Evolutionary conservation across 2,888 invertebrate species (phyloP).

Genomic region (Autographa pulchrina): DNA sequence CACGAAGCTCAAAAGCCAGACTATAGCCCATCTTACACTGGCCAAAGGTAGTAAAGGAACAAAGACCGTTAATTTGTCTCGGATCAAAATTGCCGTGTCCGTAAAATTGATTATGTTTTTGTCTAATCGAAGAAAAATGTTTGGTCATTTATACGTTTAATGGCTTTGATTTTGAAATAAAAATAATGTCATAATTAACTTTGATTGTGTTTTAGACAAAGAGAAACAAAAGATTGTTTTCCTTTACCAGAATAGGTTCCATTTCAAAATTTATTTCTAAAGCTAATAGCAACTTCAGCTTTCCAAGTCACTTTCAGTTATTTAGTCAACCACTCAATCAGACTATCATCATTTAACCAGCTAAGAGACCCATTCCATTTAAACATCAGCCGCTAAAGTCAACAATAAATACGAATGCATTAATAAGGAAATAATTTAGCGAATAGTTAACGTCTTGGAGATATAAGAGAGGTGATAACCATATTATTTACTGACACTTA

Average conservation of each 20-base stretch:
- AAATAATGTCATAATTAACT: conserved; percentile 35
- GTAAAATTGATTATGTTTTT: conserved; percentile 70
- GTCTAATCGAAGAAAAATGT: conserved; percentile 41
- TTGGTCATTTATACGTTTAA: conserved; percentile 15
- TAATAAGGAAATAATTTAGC: conserved; percentile 60
- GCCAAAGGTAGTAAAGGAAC: conserved; percentile 60
- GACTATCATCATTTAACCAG: no score
- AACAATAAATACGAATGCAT: conserved; percentile 24
- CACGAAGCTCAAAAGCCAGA: not conserved
- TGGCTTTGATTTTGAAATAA: conserved; percentile 13
- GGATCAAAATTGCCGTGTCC: conserved; percentile 68
- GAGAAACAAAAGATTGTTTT: not conserved
- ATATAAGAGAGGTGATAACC: conserved; percentile 45
- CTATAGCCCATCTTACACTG: conserved; percentile 54
- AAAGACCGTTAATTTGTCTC: conserved; percentile 71
- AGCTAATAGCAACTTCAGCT: not conserved
- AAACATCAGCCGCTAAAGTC: conserved; percentile 21
- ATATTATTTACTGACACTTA: conserved; percentile 54
- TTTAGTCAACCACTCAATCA: conserved; percentile 5
- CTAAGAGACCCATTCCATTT: not conserved
- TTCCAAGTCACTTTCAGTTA: not conserved
- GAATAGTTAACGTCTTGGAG: conserved; percentile 42
- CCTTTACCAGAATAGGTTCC: no score
- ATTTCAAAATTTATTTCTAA: not conserved
- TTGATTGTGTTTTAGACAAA: conserved; percentile 22